Conservation (phyloP, 1,140 invertebrate genomes). For the Aricia agestis region DNA sequence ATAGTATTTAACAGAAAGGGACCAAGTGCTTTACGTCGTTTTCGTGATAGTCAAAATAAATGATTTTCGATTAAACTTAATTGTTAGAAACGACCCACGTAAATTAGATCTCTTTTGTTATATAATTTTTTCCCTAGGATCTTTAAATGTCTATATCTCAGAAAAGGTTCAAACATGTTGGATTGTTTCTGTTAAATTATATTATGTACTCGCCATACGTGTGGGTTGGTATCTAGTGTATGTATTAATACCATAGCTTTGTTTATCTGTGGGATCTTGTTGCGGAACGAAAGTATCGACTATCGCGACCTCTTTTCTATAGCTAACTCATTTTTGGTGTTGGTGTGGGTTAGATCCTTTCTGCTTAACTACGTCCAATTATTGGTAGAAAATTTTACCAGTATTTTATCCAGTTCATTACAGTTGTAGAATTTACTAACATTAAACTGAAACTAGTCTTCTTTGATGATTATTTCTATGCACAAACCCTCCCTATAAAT, state of each 20-base stretch:
- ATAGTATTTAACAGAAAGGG: conserved; percentile 20
- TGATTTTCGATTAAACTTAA: conserved; percentile 19
- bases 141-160: conserved; percentile 7
- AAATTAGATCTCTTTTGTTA: conserved; percentile 14
- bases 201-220: conserved; percentile 2
- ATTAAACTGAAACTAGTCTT: too few relatives aligned
- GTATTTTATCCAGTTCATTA: too few relatives aligned
- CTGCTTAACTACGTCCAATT: too few relatives aligned
- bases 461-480: too few relatives aligned
- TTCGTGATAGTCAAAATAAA: conserved; percentile 15
- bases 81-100: conserved; percentile 14
- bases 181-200: conserved; percentile 11
- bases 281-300: background rate
- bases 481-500: too few relatives aligned
- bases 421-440: too few relatives aligned
- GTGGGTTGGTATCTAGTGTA: background rate
- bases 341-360: too few relatives aligned
- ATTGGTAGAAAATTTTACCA: too few relatives aligned
- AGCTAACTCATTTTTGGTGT: conserved; percentile 6
- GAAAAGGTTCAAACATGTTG: conserved; percentile 9
- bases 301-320: background rate
- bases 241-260: conserved; percentile 13
- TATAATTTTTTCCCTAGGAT: background rate
- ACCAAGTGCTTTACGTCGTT: conserved; percentile 19
- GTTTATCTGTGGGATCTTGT: background rate